Conservation (phyloP, 1,140 invertebrate genomes). For the Hestina assimilis region DNA sequence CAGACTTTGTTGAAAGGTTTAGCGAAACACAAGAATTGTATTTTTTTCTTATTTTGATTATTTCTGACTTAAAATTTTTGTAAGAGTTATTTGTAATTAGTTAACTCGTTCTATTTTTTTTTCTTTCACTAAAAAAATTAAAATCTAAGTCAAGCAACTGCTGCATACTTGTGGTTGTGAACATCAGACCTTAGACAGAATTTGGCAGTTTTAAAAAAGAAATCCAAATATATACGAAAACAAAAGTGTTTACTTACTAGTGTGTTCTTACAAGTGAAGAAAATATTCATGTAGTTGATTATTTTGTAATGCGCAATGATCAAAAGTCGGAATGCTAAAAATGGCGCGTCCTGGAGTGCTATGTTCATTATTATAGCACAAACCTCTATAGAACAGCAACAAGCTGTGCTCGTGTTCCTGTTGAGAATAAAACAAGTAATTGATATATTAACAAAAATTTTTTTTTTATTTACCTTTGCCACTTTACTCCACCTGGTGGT, state of each 20-base stretch:
- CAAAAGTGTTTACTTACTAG: constrained; percentile 80
- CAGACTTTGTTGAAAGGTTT: too few relatives aligned
- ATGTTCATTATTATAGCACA: constrained; percentile 90
- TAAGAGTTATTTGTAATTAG: too few relatives aligned
- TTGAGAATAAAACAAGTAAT: not conserved
- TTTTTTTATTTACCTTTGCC: too few relatives aligned
- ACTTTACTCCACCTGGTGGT: too few relatives aligned
- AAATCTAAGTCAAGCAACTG: not conserved
- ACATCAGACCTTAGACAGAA: not conserved
- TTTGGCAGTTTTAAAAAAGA: too few relatives aligned
- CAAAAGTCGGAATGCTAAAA: constrained; percentile 88
- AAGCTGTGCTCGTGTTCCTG: constrained; percentile 79
- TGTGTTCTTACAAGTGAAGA: constrained; percentile 94
- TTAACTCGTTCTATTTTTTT: too few relatives aligned
- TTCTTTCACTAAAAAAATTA: too few relatives aligned
- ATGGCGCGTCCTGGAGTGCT: constrained; percentile 90
- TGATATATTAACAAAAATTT: too few relatives aligned
- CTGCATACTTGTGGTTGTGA: not conserved
- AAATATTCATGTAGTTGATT: constrained; percentile 95
- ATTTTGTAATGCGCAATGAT: constrained; percentile 92
- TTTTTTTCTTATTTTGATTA: too few relatives aligned
- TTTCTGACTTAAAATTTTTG: too few relatives aligned
- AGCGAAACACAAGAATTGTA: too few relatives aligned
- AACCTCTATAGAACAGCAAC: constrained; percentile 90
- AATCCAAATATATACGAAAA: constrained; percentile 9